These are phyloP conservation scores for Onychorhynchus coronatus DNA, from an alignment of 2,113 vertebrate species.

Conservation along the genomic window DNA sequence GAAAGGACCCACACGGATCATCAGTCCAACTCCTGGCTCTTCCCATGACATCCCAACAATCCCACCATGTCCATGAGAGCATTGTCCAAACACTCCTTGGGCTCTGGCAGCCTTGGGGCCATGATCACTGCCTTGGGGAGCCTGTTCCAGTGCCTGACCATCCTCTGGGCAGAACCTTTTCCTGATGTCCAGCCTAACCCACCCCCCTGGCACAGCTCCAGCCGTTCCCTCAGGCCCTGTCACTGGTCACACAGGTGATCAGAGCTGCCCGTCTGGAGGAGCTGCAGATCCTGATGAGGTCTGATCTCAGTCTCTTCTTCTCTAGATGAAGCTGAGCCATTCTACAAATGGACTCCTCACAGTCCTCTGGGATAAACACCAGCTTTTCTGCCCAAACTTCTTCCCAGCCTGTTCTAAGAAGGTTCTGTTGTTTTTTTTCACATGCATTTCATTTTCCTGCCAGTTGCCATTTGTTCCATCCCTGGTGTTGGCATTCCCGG, in stretches of 20 bases:
- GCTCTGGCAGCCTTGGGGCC: neutral
- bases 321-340: neutral
- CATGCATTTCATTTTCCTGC: neutral
- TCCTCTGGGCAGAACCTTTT: neutral
- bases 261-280: neutral
- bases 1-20: neutral
- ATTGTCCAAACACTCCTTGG: neutral
- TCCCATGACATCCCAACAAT: neutral
- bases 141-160: neutral
- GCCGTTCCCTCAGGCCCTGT: neutral
- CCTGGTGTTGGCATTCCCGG: neutral
- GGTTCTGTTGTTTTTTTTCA: neutral
- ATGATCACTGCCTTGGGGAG: neutral
- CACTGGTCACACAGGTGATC: neutral
- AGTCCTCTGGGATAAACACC: neutral
- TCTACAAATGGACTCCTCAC: neutral
- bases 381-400: neutral
- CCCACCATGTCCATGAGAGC: neutral
- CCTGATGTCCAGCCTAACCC: neutral
- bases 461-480: neutral
- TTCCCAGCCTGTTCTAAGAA: neutral
- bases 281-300: neutral
- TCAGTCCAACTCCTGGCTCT: neutral
- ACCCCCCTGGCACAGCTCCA: neutral
- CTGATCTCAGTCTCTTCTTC: neutral